Evolutionary conservation across 1,140 invertebrate genomes (phyloP).

Genomic region (Zaprionus vittiger): DNA sequence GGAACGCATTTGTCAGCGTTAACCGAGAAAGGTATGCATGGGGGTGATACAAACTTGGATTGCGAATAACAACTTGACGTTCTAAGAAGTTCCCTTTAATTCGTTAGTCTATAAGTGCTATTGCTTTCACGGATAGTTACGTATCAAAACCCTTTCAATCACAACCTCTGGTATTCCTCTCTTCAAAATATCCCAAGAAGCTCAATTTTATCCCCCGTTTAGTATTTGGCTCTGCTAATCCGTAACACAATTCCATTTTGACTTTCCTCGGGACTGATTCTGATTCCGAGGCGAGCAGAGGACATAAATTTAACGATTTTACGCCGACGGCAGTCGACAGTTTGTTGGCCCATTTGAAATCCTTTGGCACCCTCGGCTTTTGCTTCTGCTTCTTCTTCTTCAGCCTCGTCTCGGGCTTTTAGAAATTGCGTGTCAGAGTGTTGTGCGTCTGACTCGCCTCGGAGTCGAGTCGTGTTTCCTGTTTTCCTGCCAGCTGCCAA

Average conservation of each 20-base stretch:
- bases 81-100: neutral
- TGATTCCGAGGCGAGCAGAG: constrained; percentile 26
- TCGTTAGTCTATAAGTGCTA: neutral
- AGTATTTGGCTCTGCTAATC: constrained; percentile 35
- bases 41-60: constrained; percentile 33
- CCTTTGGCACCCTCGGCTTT: constrained; percentile 49
- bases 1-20: constrained; percentile 51
- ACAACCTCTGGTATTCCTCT: neutral
- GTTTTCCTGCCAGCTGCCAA: constrained; percentile 41
- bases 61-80: neutral
- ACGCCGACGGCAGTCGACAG: constrained; percentile 61
- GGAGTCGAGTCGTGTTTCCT: constrained; percentile 7
- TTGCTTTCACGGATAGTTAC: neutral
- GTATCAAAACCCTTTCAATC: neutral
- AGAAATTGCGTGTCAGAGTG: constrained; percentile 39
- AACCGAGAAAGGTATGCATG: neutral
- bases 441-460: constrained; percentile 38
- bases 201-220: constrained; percentile 6
- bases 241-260: constrained; percentile 52
- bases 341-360: constrained; percentile 50
- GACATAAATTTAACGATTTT: constrained; percentile 80
- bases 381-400: neutral
- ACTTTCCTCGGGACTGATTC: constrained; percentile 8
- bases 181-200: neutral
- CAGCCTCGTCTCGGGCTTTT: constrained; percentile 4